Conservation (phyloP, 2,113 vertebrate species). For the Irena cyanogastra region DNA sequence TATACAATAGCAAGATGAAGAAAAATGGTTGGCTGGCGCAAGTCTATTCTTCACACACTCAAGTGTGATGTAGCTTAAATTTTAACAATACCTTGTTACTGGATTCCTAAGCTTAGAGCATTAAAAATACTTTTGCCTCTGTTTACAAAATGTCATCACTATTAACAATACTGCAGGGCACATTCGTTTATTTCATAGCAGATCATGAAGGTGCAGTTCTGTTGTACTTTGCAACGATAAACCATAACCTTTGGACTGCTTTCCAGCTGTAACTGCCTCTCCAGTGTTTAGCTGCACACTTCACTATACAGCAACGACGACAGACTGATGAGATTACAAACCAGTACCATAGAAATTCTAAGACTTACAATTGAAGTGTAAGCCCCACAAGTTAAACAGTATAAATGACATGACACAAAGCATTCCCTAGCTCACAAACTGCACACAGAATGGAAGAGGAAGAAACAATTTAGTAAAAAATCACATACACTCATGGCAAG, state of each 20-base stretch:
- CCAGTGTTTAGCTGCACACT: background rate
- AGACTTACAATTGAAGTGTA: background rate
- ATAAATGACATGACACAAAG: background rate
- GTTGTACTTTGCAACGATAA: background rate
- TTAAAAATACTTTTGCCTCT: background rate
- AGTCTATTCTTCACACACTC: background rate
- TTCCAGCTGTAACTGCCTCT: background rate
- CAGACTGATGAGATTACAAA: background rate
- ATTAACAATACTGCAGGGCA: background rate
- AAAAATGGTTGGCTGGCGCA: background rate
- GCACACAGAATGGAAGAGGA: background rate
- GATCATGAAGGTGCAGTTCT: background rate
- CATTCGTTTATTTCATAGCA: background rate
- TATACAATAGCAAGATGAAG: background rate
- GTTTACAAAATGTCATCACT: background rate
- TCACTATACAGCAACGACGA: background rate
- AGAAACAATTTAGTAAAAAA: background rate
- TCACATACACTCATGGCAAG: background rate
- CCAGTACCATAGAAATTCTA: background rate
- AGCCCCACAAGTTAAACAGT: background rate
- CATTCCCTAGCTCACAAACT: background rate
- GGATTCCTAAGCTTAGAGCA: background rate
- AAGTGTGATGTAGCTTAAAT: background rate
- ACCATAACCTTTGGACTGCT: background rate
- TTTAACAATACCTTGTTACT: background rate